These are phyloP conservation scores for Albula goreensis DNA, from an alignment of 2,113 vertebrate species.

Conservation along the genomic window DNA sequence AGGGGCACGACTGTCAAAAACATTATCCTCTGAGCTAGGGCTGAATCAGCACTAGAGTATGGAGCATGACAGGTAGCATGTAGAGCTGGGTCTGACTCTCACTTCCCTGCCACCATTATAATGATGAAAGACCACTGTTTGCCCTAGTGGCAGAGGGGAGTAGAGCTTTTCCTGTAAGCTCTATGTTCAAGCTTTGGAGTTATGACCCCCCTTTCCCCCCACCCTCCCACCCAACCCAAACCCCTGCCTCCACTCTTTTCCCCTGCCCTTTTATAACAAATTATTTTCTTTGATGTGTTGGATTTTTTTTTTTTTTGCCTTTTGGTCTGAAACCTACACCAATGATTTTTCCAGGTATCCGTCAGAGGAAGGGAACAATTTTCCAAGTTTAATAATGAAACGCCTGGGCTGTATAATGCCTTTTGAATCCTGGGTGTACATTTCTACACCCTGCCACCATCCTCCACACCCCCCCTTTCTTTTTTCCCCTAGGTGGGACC, in stretches of 20 bases:
- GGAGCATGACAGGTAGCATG: background rate
- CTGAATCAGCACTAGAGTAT: too few species aligned
- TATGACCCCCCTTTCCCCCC: background rate
- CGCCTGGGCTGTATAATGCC: background rate
- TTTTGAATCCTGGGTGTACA: background rate
- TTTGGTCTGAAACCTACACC: conserved; percentile 26
- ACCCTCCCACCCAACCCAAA: background rate
- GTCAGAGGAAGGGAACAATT: conserved; percentile 24
- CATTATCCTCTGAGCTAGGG: too few species aligned
- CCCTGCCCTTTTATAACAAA: background rate
- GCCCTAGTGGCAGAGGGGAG: background rate
- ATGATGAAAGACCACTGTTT: conserved; percentile 11
- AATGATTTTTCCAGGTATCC: conserved; percentile 37
- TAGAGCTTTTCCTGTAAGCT: conserved; percentile 10
- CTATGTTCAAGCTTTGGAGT: conserved; percentile 7
- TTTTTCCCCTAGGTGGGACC: background rate
- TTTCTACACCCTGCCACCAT: background rate
- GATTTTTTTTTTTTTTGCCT: background rate
- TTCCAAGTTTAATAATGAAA: conserved; percentile 18
- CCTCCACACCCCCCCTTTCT: background rate
- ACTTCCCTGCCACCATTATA: background rate
- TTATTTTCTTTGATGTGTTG: conserved; percentile 11
- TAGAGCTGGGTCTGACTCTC: background rate
- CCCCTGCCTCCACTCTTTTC: background rate
- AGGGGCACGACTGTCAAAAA: too few species aligned